Evolutionary conservation across 2,888 invertebrate species (phyloP).

Genomic region (Suillia variegata): DNA sequence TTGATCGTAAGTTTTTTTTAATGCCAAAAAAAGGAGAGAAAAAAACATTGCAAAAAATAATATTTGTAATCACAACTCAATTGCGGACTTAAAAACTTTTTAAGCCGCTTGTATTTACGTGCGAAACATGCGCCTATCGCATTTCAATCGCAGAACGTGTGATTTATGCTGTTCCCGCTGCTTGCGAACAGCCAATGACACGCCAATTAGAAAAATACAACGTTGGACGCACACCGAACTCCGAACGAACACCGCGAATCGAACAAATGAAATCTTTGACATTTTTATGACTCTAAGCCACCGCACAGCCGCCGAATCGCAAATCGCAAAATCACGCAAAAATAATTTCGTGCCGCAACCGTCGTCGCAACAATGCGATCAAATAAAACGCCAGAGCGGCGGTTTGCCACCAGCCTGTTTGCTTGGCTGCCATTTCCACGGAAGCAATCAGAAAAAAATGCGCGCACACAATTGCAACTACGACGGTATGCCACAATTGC

Average conservation of each 20-base stretch:
- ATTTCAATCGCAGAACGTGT: background rate
- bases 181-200: constrained; percentile 41
- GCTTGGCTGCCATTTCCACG: background rate
- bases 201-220: constrained; percentile 45
- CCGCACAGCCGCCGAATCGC: no score
- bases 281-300: constrained; percentile 41
- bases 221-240: background rate
- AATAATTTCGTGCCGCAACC: constrained; percentile 6
- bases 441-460: background rate
- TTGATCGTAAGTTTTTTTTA: no score
- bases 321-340: constrained; percentile 24
- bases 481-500: no score
- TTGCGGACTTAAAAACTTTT: background rate
- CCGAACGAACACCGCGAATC: constrained; percentile 27
- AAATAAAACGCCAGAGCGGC: background rate
- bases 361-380: constrained; percentile 10
- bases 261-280: constrained; percentile 49
- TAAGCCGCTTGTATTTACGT: background rate
- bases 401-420: background rate
- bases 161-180: background rate
- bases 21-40: no score
- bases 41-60: no score
- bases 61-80: no score
- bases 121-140: background rate
- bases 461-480: no score